phyloP scores from a whole-genome alignment of 2,888 invertebrate species.

The Coleophora deauratella region DNA sequence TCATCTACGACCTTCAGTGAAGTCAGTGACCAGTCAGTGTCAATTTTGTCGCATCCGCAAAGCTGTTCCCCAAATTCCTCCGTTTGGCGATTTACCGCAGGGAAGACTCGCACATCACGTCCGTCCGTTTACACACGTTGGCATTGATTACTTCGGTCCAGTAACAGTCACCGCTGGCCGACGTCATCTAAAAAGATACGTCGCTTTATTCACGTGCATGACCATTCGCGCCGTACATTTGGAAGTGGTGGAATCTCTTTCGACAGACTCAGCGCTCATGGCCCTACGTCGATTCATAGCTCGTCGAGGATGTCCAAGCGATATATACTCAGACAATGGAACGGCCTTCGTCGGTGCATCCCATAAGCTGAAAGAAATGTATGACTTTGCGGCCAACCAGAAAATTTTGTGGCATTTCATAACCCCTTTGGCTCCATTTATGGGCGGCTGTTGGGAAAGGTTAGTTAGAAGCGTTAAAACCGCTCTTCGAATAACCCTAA shows the following conservation, averaged over 20 bases:
- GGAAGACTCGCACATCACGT: conserved; percentile 8
- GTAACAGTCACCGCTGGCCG: conserved; percentile 11
- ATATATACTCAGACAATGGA: conserved; percentile 12
- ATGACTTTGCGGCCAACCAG: neutral
- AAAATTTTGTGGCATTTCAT: conserved; percentile 9
- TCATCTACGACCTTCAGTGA: neutral
- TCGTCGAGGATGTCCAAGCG: conserved; percentile 6
- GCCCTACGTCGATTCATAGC: conserved; percentile 8
- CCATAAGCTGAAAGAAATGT: neutral
- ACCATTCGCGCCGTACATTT: conserved; percentile 9
- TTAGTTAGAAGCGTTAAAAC: conserved; percentile 9
- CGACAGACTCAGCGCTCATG: conserved; percentile 6
- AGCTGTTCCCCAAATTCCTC: conserved; percentile 1
- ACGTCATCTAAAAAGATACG: conserved; percentile 11
- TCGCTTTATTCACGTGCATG: conserved; percentile 14
- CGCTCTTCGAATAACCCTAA: conserved; percentile 5
- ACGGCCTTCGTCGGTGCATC: conserved; percentile 8
- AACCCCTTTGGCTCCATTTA: conserved; percentile 10
- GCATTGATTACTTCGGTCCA: conserved; percentile 16
- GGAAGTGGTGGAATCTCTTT: conserved; percentile 5
- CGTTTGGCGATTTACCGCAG: conserved; percentile 8
- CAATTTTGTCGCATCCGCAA: conserved; percentile 1
- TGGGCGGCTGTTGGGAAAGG: conserved; percentile 14
- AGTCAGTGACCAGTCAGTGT: neutral
- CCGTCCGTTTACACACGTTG: conserved; percentile 11